Base-by-base conservation (phyloP, 2,888 invertebrate species). In the Caenorhabditis doughertyi region DNA sequence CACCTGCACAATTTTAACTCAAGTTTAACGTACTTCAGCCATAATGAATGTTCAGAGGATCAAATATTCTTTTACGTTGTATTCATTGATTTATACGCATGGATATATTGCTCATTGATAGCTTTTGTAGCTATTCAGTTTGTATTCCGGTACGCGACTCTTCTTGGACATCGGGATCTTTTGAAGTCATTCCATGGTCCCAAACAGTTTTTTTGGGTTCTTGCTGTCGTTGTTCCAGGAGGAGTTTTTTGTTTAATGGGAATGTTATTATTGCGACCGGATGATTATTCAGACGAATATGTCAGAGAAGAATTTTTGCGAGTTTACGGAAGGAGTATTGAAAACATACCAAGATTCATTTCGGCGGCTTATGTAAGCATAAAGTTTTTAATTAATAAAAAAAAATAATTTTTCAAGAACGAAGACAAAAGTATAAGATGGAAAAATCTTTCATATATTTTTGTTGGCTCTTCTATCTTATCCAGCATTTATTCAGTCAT, bases 61-160 rank as follows among this genome's bases (percentile, higher is more conserved):
- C 23, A 53, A 23, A 27, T 55, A 39, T 44, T 32, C 18, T 42
- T 55, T 21, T 29, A 56, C 18, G 27, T 53, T 18, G 21, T 55
- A 1, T 29, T 32, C 3, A 58, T 58, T 21, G 27, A 47, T 27
- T n/a, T 53, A 1, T 56, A 71, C 49, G 58, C 58, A 2, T 58
- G 71, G 23, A 3, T 71, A 5, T 71, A 58, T 49, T 47, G 32
- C 11, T 56, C 42, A 32, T n/a, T 71, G 13, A 71, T 71, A 13
- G 47, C 58, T 0, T 49, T 71, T 35, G 58, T 60, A 7, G 58
- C 56, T 5, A 16, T 71, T 27, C 71, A 71, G n/a, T 71, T 71
- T 49, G 49, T 71, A 7, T 60, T 49, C 21, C 71, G 71, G 16
- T 71, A 60, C 25, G 55, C 70, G 0, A 47, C 58, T 2, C 27